Conservation (phyloP, 2,888 invertebrate species). For the Glyphotaelius pellucidus region DNA sequence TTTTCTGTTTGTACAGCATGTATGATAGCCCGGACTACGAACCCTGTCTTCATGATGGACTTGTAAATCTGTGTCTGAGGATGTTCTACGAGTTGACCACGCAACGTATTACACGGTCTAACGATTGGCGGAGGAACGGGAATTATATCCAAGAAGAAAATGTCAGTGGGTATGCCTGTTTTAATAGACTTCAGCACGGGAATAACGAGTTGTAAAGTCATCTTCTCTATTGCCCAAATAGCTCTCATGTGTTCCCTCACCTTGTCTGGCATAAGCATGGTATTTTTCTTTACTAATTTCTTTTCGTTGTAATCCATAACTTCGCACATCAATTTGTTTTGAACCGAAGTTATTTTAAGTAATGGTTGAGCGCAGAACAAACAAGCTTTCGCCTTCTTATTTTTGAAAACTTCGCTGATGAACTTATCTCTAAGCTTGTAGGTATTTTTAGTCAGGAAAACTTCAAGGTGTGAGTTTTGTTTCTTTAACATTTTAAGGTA, state of each 20-base stretch:
- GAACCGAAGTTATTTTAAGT: conserved; percentile 78
- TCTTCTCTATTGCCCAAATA: conserved; percentile 84
- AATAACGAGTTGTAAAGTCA: conserved; percentile 83
- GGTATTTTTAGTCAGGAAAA: conserved; percentile 75
- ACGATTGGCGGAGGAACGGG: conserved; percentile 92
- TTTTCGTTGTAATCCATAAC: conserved; percentile 69
- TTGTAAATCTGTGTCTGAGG: conserved; percentile 85
- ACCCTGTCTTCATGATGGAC: conserved; percentile 81
- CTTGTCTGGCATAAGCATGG: conserved; percentile 81
- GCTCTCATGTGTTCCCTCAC: conserved; percentile 82
- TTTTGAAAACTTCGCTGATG: conserved; percentile 74
- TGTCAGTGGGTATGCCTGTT: conserved; percentile 83
- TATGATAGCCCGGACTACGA: conserved; percentile 81
- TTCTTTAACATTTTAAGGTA: conserved; percentile 71
- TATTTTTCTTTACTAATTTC: conserved; percentile 71
- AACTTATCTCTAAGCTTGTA: conserved; percentile 75
- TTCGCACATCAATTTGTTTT: conserved; percentile 79
- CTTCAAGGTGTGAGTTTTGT: conserved; percentile 68
- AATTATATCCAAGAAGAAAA: conserved; percentile 90
- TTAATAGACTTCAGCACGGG: conserved; percentile 80
- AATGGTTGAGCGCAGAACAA: conserved; percentile 76
- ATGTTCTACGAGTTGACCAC: conserved; percentile 85
- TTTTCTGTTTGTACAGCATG: conserved; percentile 77
- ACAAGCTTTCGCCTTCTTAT: conserved; percentile 76
- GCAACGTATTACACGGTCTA: conserved; percentile 84